phyloP scores from a whole-genome alignment of 2,797 vertebrate species.

The Poecilia wingei region DNA sequence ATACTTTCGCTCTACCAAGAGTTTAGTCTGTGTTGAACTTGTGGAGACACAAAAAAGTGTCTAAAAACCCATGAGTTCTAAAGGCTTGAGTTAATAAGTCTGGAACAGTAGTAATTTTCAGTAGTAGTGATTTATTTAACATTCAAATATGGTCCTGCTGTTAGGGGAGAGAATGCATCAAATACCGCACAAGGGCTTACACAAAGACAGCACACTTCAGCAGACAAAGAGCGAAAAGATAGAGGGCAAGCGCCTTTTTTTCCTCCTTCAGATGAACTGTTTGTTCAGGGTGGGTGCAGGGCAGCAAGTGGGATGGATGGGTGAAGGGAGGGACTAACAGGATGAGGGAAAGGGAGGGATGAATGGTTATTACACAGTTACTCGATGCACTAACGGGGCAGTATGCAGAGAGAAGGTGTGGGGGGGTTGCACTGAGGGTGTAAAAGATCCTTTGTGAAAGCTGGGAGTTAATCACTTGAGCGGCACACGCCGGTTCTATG shows the following conservation, averaged over 20 bases:
- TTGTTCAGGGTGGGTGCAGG: slow-evolving; percentile 80
- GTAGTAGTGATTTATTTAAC: slow-evolving; percentile 78
- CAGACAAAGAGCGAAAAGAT: slow-evolving; percentile 78
- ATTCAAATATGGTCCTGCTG: slow-evolving; percentile 75
- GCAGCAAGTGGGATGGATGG: slow-evolving; percentile 60
- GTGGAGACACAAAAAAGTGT: slow-evolving; percentile 33
- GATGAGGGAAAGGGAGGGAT: slow-evolving; percentile 40
- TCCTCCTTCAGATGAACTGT: slow-evolving; percentile 70
- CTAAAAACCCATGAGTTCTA: slow-evolving; percentile 24
- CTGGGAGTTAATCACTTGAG: slow-evolving; percentile 86
- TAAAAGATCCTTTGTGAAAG: slow-evolving; percentile 79
- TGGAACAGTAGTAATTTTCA: slow-evolving; percentile 58
- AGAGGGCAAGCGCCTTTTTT: slow-evolving; percentile 61
- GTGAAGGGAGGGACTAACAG: slow-evolving; percentile 55
- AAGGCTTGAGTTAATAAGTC: slow-evolving; percentile 33
- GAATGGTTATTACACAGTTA: slow-evolving; percentile 74
- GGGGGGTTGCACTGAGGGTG: slow-evolving; percentile 32
- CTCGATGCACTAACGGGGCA: slow-evolving; percentile 67
- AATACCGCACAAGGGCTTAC: slow-evolving; percentile 59
- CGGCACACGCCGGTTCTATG: slow-evolving; percentile 81
- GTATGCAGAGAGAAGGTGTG: slow-evolving; percentile 17
- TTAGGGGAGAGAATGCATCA: slow-evolving; percentile 74
- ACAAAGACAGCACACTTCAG: slow-evolving; percentile 82
- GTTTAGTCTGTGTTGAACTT: slow-evolving; percentile 50
- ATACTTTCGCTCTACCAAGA: slow-evolving; percentile 60